These are phyloP conservation scores for Stegostoma tigrinum DNA, from an alignment of 2,113 vertebrate species.

Conservation along the genomic window DNA sequence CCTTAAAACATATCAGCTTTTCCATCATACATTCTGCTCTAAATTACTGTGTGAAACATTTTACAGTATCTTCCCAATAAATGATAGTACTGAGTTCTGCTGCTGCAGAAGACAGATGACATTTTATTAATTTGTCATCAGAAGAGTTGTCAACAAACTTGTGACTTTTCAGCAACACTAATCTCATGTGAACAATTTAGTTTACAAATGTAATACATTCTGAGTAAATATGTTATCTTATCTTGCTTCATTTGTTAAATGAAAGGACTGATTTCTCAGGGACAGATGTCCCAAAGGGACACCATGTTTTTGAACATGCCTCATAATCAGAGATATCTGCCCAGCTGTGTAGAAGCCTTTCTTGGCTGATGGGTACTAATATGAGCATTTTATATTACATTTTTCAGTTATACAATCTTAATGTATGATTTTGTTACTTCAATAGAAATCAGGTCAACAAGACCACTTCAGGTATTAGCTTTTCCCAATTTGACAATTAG, in stretches of 20 bases:
- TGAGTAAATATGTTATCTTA: neutral
- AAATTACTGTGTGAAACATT: neutral
- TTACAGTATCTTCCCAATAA: neutral
- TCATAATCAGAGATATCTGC: neutral
- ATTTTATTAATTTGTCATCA: neutral
- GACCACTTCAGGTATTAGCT: neutral
- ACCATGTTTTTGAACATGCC: neutral
- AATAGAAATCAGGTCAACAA: neutral
- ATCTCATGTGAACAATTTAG: neutral
- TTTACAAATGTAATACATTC: neutral
- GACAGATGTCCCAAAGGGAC: neutral
- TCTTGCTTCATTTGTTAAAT: neutral
- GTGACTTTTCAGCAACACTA: neutral
- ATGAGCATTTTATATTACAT: neutral
- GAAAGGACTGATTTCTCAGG: neutral
- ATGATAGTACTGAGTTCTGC: neutral
- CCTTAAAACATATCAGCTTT: neutral
- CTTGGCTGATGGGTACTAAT: neutral
- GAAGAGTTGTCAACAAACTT: neutral
- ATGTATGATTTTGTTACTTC: neutral
- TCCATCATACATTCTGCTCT: neutral
- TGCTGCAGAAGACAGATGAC: neutral
- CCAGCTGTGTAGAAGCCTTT: neutral
- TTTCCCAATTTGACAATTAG: conserved; percentile 15
- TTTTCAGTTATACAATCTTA: neutral